phyloP scores from a whole-genome alignment of 2,113 vertebrate genomes.

The Rhizomys pruinosus region DNA sequence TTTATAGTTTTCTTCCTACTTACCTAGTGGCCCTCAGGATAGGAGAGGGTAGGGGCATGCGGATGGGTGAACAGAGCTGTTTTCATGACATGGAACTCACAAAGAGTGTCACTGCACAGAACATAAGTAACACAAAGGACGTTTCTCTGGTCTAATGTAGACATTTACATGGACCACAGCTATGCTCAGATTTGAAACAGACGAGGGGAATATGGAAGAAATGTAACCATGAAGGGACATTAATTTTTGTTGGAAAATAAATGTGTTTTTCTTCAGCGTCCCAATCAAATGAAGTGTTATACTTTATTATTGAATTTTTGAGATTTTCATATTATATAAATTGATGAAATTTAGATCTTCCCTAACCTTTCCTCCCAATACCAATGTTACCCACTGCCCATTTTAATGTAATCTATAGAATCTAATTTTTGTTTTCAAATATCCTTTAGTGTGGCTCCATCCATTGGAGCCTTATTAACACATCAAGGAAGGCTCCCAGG shows the following conservation, averaged over 20 bases:
- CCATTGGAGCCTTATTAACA: no score
- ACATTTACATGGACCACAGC: not conserved
- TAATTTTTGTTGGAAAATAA: conserved; percentile 3
- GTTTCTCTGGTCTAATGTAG: not conserved
- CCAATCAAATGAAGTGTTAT: conserved; percentile 25
- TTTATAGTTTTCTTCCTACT: not conserved
- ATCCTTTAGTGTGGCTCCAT: no score
- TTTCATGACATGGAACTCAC: not conserved
- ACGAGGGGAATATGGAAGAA: not conserved
- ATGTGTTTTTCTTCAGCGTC: not conserved
- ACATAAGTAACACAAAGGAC: not conserved
- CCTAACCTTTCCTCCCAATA: no score
- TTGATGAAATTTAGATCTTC: no score
- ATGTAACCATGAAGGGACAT: not conserved
- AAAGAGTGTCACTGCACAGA: not conserved
- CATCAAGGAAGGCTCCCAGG: no score
- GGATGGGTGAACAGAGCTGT: not conserved
- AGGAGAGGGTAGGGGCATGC: not conserved
- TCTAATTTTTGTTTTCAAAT: no score
- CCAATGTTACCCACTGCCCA: no score
- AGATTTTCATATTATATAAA: no score
- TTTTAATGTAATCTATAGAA: no score
- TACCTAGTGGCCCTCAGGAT: not conserved
- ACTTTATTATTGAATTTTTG: no score
- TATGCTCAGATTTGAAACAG: not conserved